These are phyloP conservation scores for Lasioglossum marginatum DNA, from an alignment of 2,888 invertebrate species.

Conservation along the genomic window DNA sequence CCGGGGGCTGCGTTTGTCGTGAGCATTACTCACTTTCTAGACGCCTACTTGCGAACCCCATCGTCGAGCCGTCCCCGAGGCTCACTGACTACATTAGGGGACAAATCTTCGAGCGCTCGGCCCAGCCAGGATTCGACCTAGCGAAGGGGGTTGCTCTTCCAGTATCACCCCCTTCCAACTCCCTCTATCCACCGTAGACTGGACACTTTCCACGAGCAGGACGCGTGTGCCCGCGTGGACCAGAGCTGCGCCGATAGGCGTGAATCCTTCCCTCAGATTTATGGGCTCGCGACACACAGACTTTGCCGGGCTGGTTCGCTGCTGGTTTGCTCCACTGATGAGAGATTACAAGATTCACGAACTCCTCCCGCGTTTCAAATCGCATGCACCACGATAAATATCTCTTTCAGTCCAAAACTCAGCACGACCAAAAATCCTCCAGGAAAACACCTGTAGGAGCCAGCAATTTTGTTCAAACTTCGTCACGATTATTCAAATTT, in stretches of 20 bases:
- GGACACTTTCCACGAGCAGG: slow-evolving; percentile 54
- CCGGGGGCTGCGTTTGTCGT: slow-evolving; percentile 84
- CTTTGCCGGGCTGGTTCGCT: background rate
- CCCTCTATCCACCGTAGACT: slow-evolving; percentile 11
- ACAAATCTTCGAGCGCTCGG: slow-evolving; percentile 80
- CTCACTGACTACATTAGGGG: slow-evolving; percentile 84
- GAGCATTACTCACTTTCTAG: slow-evolving; percentile 84
- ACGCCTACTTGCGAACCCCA: slow-evolving; percentile 79
- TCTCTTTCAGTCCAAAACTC: background rate
- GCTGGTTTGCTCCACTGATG: slow-evolving; percentile 8
- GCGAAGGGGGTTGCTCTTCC: slow-evolving; percentile 25
- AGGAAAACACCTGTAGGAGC: background rate
- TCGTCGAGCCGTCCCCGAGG: slow-evolving; percentile 75
- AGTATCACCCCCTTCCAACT: slow-evolving; percentile 19
- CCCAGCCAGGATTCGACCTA: slow-evolving; percentile 39
- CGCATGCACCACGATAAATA: background rate
- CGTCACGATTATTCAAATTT: no score
- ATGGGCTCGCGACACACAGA: slow-evolving; percentile 33
- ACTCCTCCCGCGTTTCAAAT: background rate
- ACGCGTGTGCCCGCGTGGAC: slow-evolving; percentile 38
- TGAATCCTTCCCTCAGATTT: slow-evolving; percentile 59
- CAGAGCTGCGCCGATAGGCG: slow-evolving; percentile 51
- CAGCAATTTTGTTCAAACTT: background rate
- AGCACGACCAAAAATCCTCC: background rate
- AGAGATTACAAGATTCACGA: background rate